These are phyloP conservation scores for Pinna nobilis DNA, from an alignment of 1,140 invertebrate genomes.

Conservation along the genomic window DNA sequence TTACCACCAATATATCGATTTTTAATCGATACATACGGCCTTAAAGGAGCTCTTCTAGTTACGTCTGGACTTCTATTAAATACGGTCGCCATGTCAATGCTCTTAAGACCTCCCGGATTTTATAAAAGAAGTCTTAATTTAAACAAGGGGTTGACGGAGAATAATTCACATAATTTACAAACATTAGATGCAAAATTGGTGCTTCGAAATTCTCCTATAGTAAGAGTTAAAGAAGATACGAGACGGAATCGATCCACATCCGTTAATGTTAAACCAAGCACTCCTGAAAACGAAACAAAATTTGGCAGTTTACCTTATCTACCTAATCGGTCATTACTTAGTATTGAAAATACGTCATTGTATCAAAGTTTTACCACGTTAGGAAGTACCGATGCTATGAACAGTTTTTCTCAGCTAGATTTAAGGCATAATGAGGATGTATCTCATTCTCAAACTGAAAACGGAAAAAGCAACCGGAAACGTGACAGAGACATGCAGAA, in stretches of 20 bases:
- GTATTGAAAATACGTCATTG: not conserved
- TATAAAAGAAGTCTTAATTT: not conserved
- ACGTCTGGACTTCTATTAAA: constrained; percentile 85
- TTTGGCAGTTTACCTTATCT: constrained; percentile 1
- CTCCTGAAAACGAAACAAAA: too few species aligned
- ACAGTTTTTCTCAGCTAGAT: not conserved
- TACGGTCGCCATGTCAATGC: constrained; percentile 84
- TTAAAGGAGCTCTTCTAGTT: constrained; percentile 81
- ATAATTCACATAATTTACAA: not conserved
- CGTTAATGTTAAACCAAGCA: too few species aligned
- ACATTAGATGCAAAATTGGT: too few species aligned
- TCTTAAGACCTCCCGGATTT: constrained; percentile 66
- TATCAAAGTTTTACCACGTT: not conserved
- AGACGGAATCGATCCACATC: too few species aligned
- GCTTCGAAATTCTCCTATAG: not conserved
- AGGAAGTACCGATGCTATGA: constrained; percentile 12
- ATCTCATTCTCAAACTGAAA: too few species aligned
- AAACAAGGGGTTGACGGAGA: not conserved
- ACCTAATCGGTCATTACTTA: not conserved
- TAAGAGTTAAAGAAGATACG: too few species aligned
- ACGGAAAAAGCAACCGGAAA: not conserved
- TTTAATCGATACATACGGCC: constrained; percentile 54
- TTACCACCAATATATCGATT: constrained; percentile 53
- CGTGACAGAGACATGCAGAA: not conserved
- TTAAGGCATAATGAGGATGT: not conserved